Evolutionary conservation across 2,888 invertebrate genomes (phyloP), one percentile per base, ranked within the genome.

Genomic region (Agrochola circellaris): DNA sequence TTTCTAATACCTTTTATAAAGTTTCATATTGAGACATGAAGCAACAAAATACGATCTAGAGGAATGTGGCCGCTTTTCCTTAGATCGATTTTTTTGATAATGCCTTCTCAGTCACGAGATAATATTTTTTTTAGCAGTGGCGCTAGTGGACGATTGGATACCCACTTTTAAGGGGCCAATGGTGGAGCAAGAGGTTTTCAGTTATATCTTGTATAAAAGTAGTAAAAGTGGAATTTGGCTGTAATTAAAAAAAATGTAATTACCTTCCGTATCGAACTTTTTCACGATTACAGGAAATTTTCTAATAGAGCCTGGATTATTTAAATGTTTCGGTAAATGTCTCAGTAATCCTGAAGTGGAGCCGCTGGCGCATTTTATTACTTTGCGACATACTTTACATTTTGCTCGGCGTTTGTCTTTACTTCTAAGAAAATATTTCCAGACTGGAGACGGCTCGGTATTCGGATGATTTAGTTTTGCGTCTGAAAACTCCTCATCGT

Each of bases 351-450:
- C 78, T 34, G 78, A 73, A 61, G 81, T 80, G 42, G 79, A 79
- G 2, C 71, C 71, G 9, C 2, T 13, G 8, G 17, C 11, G 15
- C 78, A 79, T 81, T 79, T 79, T 4, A 79, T 26, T 3, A 79
- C 51, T 38, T 65, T 66, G 34, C 4, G 15, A 45, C 78, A 79
- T 34, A 80, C 2, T 73, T 54, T 66, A 73, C 78, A 78, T 60
- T 80, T 73, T 8, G 80, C 81, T 2, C 34, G 54, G 1, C 8
- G 34, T 65, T 65, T 82, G 42, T 81, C 83, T 23, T 65, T 70
- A 34, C 78, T 81, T 61, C 72, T 60, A 0, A 66, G 72, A 66
- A 71, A 81, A 73, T 61, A 15, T 30, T 79, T 48, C 77, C 79
- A 77, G 3, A 70, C 80, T 8, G 72, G 56, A n/a, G 80, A 77